Evolutionary conservation across 2,797 vertebrate genomes (phyloP).

Genomic region (Knipowitschia caucasica): DNA sequence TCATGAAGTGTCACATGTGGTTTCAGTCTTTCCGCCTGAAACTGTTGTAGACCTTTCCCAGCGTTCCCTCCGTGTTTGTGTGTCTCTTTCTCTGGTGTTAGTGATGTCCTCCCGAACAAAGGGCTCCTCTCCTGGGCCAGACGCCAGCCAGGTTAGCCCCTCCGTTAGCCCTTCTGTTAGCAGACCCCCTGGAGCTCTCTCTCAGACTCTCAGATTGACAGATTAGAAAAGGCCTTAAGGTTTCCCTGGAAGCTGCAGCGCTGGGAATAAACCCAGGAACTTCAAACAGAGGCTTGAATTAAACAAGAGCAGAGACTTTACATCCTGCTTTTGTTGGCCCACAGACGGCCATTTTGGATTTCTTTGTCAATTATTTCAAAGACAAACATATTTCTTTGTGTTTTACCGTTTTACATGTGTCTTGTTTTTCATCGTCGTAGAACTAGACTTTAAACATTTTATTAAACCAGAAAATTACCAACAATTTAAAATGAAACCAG

Average conservation of each 20-base stretch:
- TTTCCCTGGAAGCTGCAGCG: slow-evolving; percentile 33
- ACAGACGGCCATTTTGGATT: too few relatives aligned
- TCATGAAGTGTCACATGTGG: too few relatives aligned
- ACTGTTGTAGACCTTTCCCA: slow-evolving; percentile 61
- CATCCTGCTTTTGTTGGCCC: too few relatives aligned
- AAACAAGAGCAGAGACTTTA: slow-evolving; percentile 7
- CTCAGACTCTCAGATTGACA: slow-evolving; percentile 49
- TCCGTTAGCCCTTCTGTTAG: slow-evolving; percentile 42
- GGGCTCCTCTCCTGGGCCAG: slow-evolving; percentile 53
- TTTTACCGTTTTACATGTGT: too few relatives aligned
- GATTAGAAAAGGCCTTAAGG: slow-evolving; percentile 18
- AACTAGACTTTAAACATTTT: too few relatives aligned
- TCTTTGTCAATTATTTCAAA: too few relatives aligned
- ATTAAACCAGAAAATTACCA: too few relatives aligned
- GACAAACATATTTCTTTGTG: too few relatives aligned
- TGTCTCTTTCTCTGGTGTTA: slow-evolving; percentile 53
- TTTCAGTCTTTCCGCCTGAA: too few relatives aligned
- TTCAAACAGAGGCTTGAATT: slow-evolving; percentile 26
- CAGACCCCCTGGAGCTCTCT: slow-evolving; percentile 54
- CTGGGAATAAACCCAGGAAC: slow-evolving; percentile 14
- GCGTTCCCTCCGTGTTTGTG: slow-evolving; percentile 38
- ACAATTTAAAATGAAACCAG: too few relatives aligned
- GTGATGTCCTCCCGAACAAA: slow-evolving; percentile 67
- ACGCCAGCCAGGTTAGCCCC: slow-evolving; percentile 66
- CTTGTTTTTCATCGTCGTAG: too few relatives aligned